Conservation (phyloP, 2,888 invertebrate species). For the Stramonita haemastoma region DNA sequence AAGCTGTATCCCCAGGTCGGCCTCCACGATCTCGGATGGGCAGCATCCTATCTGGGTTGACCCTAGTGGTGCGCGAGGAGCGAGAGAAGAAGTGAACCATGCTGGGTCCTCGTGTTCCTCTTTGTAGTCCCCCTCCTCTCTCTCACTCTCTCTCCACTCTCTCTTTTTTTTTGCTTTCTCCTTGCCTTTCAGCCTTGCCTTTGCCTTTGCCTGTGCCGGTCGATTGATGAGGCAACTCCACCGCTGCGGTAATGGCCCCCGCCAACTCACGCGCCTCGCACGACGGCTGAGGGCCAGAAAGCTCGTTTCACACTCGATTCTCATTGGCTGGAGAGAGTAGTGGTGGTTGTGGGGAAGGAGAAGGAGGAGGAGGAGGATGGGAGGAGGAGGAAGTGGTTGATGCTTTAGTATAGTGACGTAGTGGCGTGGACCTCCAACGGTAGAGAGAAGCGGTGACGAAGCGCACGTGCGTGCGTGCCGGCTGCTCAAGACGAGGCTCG, state of each 20-base stretch:
- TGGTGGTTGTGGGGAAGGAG: no score
- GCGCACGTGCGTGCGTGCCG: no score
- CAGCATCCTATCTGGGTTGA: conserved; percentile 35
- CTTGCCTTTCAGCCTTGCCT: not conserved
- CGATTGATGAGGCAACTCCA: conserved; percentile 21
- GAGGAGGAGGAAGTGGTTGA: no score
- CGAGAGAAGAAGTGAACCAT: conserved; percentile 40
- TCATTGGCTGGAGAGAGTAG: not conserved
- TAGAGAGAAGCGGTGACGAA: no score
- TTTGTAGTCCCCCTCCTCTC: not conserved
- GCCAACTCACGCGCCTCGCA: conserved; percentile 1
- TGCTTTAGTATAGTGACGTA: no score
- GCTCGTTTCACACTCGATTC: not conserved
- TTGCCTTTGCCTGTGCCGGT: not conserved
- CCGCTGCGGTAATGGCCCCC: not conserved
- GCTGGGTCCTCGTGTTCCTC: not conserved
- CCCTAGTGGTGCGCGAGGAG: not conserved
- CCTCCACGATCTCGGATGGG: conserved; percentile 15
- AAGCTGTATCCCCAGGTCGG: not conserved
- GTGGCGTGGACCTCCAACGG: no score
- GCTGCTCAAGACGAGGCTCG: no score
- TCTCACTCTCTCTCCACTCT: no score
- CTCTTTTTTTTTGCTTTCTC: not conserved
- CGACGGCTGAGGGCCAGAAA: not conserved
- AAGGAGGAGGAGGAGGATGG: no score